Conservation (phyloP, 2,797 vertebrate genomes). For the Notamacropus eugenii region DNA sequence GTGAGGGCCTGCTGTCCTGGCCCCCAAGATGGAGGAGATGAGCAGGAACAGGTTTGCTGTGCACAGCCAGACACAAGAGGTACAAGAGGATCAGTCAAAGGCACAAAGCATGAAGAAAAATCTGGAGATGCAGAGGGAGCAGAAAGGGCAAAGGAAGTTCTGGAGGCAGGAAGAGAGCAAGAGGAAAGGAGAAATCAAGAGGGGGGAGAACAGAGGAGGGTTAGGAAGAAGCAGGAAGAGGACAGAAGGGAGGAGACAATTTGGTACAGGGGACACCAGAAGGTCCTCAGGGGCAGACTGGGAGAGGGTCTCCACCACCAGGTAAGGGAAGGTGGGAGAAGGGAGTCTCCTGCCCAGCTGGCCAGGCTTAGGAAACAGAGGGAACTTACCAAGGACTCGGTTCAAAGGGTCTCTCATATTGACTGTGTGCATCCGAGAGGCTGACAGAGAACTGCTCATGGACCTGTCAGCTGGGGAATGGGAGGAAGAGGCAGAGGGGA, state of each 20-base stretch:
- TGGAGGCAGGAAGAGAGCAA: background rate
- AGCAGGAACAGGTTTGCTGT: slow-evolving; percentile 97
- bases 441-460: slow-evolving; percentile 96
- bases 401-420: slow-evolving; percentile 98
- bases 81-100: background rate
- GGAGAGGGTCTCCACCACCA: background rate
- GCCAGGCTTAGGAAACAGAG: rapidly evolving
- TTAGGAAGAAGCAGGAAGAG: background rate
- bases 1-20: slow-evolving; percentile 94
- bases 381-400: slow-evolving; percentile 92
- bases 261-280: background rate
- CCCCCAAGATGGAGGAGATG: slow-evolving; percentile 94
- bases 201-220: background rate
- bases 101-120: background rate
- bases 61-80: rapidly evolving
- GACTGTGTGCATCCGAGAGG: slow-evolving; percentile 97
- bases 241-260: background rate
- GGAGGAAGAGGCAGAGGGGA: slow-evolving; percentile 5
- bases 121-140: rapidly evolving
- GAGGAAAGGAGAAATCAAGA: background rate
- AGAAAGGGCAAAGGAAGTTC: background rate
- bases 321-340: rapidly evolving
- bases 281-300: background rate
- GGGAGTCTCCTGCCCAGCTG: background rate
- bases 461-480: slow-evolving; percentile 90